phyloP scores from a whole-genome alignment of 2,797 vertebrate species.

The Graptemys geographica region DNA sequence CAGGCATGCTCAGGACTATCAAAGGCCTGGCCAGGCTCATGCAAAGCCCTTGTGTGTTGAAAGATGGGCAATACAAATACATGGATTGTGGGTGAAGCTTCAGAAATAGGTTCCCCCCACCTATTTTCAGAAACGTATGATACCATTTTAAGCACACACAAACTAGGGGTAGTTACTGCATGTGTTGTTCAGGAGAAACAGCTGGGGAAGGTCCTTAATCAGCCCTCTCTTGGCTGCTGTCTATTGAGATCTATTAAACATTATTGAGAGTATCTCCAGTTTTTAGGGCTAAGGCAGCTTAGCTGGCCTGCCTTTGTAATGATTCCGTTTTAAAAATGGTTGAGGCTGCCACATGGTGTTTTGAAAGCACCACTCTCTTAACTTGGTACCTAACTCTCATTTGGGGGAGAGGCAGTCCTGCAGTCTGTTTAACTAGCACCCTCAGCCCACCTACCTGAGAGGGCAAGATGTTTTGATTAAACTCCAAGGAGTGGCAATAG shows the following conservation, averaged over 20 bases:
- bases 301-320: neutral
- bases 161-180: neutral
- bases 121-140: neutral
- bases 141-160: neutral
- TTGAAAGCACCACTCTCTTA: neutral
- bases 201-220: neutral
- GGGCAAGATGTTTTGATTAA: neutral
- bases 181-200: neutral
- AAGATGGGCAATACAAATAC: neutral
- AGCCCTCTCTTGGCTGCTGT: neutral
- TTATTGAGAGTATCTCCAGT: neutral
- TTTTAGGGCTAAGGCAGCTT: neutral
- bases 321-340: neutral
- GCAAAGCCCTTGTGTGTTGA: neutral
- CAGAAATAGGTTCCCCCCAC: neutral
- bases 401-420: neutral
- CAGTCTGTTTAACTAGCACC: constrained; percentile 10
- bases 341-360: neutral
- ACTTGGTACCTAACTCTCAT: neutral
- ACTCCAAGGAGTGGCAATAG: neutral
- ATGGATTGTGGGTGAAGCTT: neutral
- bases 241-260: neutral
- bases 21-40: neutral
- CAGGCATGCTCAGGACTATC: neutral
- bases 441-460: rapidly evolving